A percentile compares a stretch with the other conserved stretches of the same genome.
Conservation (phyloP, 1,140 invertebrate genomes). For the Battus philenor region DNA sequence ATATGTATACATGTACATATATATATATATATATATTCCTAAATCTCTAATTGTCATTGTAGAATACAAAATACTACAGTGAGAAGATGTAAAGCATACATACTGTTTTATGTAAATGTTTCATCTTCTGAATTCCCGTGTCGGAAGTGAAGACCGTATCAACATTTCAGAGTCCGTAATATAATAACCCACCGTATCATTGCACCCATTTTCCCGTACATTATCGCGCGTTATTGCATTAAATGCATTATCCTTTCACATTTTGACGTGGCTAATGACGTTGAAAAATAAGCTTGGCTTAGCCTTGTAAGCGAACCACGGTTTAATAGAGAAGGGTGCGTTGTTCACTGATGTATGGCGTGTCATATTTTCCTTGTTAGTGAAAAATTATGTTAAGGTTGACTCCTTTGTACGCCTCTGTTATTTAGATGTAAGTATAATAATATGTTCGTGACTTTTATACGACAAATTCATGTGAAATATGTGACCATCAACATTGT, state of each 20-base stretch:
- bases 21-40: no score
- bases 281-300: constrained; percentile 67
- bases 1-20: no score
- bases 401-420: neutral
- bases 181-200: constrained; percentile 1
- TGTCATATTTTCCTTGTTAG: constrained; percentile 44
- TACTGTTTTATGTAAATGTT: no score
- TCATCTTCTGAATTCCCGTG: no score
- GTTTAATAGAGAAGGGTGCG: constrained; percentile 39
- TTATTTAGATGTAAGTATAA: no score
- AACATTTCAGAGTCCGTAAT: constrained; percentile 19
- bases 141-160: no score
- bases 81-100: no score
- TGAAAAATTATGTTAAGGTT: constrained; percentile 17
- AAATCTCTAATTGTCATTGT: no score
- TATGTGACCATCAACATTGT: no score
- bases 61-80: no score
- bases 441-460: no score
- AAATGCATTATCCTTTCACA: constrained; percentile 64
- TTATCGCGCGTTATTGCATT: constrained; percentile 54
- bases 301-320: constrained; percentile 31
- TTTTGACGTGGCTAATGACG: constrained; percentile 60
- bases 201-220: constrained; percentile 42
- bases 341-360: constrained; percentile 37
- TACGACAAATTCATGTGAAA: no score